These are phyloP conservation scores for Carassius carassius DNA, from an alignment of 2,113 vertebrate species.

Conservation along the genomic window DNA sequence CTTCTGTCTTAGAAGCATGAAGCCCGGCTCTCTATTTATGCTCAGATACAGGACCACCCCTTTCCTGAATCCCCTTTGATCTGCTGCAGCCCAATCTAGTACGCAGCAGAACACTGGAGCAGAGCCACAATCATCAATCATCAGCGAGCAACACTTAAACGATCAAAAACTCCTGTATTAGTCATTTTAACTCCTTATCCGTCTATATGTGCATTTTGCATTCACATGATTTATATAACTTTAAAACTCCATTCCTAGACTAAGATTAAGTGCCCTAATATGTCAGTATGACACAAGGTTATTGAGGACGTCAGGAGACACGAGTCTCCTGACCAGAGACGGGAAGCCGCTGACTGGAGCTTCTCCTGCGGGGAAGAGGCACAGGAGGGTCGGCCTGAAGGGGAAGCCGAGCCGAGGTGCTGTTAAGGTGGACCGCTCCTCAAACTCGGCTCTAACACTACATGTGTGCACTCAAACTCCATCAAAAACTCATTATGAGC, in stretches of 20 bases:
- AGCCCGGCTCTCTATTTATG: slow-evolving; percentile 70
- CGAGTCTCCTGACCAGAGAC: not conserved
- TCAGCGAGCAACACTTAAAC: not conserved
- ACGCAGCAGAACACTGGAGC: slow-evolving; percentile 72
- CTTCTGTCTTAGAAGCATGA: slow-evolving; percentile 65
- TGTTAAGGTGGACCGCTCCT: slow-evolving; percentile 50
- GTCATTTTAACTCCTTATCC: not conserved
- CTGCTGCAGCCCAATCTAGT: slow-evolving; percentile 69
- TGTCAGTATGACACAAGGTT: not conserved
- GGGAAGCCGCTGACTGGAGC: not conserved
- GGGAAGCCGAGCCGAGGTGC: not conserved
- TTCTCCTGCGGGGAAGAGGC: not conserved
- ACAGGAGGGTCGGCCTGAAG: not conserved
- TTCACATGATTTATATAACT: not conserved
- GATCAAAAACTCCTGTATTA: not conserved
- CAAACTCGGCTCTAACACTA: not conserved
- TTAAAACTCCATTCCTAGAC: not conserved
- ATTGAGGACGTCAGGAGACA: not conserved
- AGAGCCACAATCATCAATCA: slow-evolving; percentile 77
- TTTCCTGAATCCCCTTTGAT: slow-evolving; percentile 74
- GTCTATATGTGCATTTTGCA: not conserved
- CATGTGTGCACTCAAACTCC: not conserved
- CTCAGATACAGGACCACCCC: slow-evolving; percentile 69
- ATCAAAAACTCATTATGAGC: not conserved
- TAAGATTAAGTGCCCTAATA: not conserved